A percentile compares a stretch with the other conserved stretches of the same genome.
Evolutionary conservation across 1,140 invertebrate species (phyloP).

Genomic region (Diuraphis noxia): DNA sequence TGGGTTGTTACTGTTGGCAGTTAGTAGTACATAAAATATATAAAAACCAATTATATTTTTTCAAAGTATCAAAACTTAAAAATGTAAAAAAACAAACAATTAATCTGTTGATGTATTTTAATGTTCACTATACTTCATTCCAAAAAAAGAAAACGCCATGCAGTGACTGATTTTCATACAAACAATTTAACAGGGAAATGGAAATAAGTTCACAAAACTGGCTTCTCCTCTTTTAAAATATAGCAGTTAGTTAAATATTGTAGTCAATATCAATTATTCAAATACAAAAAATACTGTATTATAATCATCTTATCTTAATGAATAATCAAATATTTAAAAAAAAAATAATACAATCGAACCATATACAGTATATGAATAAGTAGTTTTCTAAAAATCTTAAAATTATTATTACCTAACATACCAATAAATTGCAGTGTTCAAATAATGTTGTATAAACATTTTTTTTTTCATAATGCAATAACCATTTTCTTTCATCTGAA

Average conservation of each 20-base stretch:
- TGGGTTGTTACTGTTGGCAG: too few relatives aligned
- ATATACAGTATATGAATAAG: not conserved
- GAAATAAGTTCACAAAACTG: not conserved
- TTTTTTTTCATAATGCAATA: too few relatives aligned
- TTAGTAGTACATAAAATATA: not conserved
- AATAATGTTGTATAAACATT: too few relatives aligned
- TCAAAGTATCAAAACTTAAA: not conserved
- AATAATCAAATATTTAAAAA: conserved; percentile 3
- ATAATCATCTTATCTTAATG: too few relatives aligned
- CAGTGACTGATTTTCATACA: not conserved
- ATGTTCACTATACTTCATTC: not conserved
- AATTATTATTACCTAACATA: not conserved
- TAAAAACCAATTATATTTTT: not conserved
- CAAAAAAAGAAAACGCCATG: not conserved
- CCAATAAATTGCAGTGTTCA: too few relatives aligned
- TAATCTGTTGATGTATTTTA: not conserved
- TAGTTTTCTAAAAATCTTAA: not conserved
- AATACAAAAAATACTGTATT: too few relatives aligned
- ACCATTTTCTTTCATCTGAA: too few relatives aligned
- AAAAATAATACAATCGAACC: not conserved
- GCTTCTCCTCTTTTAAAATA: not conserved
- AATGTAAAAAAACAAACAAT: not conserved
- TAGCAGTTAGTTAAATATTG: not conserved
- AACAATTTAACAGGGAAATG: not conserved
- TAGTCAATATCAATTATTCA: not conserved